Evolutionary conservation across 2,113 vertebrate genomes (phyloP), one percentile per base, ranked within the genome.

Genomic region (Sturnus vulgaris): DNA sequence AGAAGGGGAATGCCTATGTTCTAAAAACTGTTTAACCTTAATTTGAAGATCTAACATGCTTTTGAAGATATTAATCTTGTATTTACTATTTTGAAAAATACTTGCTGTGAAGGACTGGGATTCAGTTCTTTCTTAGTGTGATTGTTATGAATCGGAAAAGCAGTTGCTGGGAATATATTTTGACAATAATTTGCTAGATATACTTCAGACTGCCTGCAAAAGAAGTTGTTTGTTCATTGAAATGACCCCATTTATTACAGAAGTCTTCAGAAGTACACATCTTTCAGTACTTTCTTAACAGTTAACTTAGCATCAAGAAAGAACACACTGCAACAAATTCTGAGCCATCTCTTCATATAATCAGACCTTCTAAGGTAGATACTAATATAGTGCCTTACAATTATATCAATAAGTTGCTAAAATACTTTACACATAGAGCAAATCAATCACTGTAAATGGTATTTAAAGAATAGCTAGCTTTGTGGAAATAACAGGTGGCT

Each of bases 321-420:
- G 97, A 97, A 98, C 95, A 95, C 61, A 97, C 91, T 98, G 97
- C 68, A 98, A 97, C 94, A 97, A 97, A 98, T 87, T 97, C 97
- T 98, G 98, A 97, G 95, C 97, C 96, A 97, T 98, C 96, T 97
- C 91, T 98, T 97, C 86, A 94, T 95, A 97, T 98, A 98, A 98
- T 98, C 97, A 98, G 98, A 97, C 96, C 93, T 93, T 97, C 92
- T 95, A 91, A 93, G 98, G 95, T 86, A 94, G 94, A 96, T 95
- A 97, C 97, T 98, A 97, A 98, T 98, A 96, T 95, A 91, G 70
- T 69, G 71, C 94, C 63, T 96, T 94, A 90, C 82, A 93, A 92
- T 97, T 95, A 75, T 89, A 92, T 93, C 92, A 97, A 97, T 95
- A 97, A 97, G 91, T 96, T 95, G 94, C 95, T 95, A 97, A 98